Conservation (phyloP, 1,140 invertebrate species). For the Cotesia vestalis region DNA sequence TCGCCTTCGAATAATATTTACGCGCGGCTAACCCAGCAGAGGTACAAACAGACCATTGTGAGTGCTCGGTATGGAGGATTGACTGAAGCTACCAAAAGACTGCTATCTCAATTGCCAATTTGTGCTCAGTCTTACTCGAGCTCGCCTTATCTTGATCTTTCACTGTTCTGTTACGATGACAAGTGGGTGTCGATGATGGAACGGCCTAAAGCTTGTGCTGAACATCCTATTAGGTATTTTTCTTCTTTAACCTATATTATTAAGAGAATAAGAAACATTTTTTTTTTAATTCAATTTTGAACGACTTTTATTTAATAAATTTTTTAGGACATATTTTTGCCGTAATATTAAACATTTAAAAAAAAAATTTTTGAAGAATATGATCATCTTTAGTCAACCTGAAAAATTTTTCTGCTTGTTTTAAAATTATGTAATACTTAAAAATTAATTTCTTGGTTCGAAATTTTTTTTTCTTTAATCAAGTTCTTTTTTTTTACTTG, state of each 20-base stretch:
- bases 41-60: conserved; percentile 89
- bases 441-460: no score
- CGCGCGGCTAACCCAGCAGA: conserved; percentile 70
- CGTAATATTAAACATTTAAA: neutral
- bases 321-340: no score
- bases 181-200: conserved; percentile 96
- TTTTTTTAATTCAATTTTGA: neutral
- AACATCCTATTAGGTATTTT: conserved; percentile 87
- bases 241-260: conserved; percentile 24
- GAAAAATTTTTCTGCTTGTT: neutral
- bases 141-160: conserved; percentile 92
- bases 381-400: no score
- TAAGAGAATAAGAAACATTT: neutral
- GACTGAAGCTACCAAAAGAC: conserved; percentile 87
- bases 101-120: conserved; percentile 92
- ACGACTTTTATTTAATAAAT: no score
- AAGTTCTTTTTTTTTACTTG: conserved; percentile 36
- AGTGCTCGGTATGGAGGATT: conserved; percentile 85
- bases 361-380: no score
- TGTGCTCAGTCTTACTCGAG: conserved; percentile 93
- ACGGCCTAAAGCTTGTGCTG: conserved; percentile 91
- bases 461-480: neutral
- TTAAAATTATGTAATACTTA: no score
- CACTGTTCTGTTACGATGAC: conserved; percentile 95
- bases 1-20: conserved; percentile 92